phyloP scores from a whole-genome alignment of 2,888 invertebrate genomes.

The Synanthedon myopaeformis region DNA sequence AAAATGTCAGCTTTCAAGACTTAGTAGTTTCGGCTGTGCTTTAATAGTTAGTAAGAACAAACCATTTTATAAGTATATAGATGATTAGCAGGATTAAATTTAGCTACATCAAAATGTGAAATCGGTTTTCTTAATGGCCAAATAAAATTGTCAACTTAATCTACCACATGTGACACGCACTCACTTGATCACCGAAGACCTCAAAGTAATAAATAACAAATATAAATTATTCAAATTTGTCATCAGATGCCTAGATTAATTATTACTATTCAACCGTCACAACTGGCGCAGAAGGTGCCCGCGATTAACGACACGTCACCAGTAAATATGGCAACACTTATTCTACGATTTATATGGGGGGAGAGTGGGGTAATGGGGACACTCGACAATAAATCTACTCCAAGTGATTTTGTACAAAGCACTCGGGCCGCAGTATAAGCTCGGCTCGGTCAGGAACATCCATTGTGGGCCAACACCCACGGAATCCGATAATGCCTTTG shows the following conservation, averaged over 20 bases:
- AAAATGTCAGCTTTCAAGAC: no score
- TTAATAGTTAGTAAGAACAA: no score
- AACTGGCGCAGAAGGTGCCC: constrained; percentile 52
- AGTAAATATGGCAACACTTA: constrained; percentile 69
- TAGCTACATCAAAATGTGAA: no score
- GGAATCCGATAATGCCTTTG: constrained; percentile 67
- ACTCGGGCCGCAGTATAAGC: constrained; percentile 60
- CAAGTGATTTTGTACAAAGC: constrained; percentile 69
- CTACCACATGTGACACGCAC: constrained; percentile 25
- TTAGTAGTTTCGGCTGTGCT: no score
- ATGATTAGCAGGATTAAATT: no score
- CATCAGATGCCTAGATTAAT: constrained; percentile 58
- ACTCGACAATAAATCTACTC: constrained; percentile 58
- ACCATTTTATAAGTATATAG: no score
- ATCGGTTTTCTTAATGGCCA: no score
- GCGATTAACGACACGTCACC: constrained; percentile 66
- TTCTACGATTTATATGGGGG: constrained; percentile 62
- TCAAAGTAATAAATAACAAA: constrained; percentile 46
- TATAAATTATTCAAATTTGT: constrained; percentile 64
- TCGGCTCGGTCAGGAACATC: constrained; percentile 57
- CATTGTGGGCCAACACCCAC: constrained; percentile 55
- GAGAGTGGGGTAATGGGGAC: constrained; percentile 56
- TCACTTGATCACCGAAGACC: constrained; percentile 30
- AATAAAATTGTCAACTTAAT: background rate
- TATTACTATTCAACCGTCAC: constrained; percentile 51